Percentiles rank a stretch among this genome's conserved stretches.
Conservation (phyloP, 2,888 invertebrate genomes). For the Nymphalis urticae region DNA sequence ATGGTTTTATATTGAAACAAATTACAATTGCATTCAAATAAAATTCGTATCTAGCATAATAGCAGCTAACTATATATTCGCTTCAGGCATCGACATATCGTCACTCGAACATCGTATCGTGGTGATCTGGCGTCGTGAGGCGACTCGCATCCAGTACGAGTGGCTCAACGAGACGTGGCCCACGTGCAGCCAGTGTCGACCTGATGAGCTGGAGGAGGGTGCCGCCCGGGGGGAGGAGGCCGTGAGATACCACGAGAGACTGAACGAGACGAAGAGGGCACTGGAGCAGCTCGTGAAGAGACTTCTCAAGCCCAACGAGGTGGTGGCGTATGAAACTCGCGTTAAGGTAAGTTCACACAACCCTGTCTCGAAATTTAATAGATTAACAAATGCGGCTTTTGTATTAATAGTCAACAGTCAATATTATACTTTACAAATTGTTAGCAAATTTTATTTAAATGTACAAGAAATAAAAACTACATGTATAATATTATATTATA, state of each 20-base stretch:
- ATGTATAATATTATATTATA: too few relatives aligned
- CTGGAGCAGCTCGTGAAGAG: conserved; percentile 87
- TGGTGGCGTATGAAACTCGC: conserved; percentile 88
- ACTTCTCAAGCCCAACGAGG: conserved; percentile 87
- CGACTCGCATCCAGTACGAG: conserved; percentile 93
- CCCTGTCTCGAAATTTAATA: not conserved
- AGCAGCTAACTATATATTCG: not conserved
- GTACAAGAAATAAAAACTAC: too few relatives aligned
- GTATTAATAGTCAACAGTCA: too few relatives aligned
- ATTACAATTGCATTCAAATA: too few relatives aligned
- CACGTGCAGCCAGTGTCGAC: conserved; percentile 73
- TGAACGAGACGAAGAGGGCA: conserved; percentile 87
- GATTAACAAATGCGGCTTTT: too few relatives aligned
- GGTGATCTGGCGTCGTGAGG: conserved; percentile 94
- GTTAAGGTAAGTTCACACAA: conserved; percentile 81
- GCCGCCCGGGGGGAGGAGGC: conserved; percentile 58
- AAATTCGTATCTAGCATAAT: too few relatives aligned
- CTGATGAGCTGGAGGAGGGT: conserved; percentile 44
- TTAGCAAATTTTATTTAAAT: too few relatives aligned
- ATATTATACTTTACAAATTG: too few relatives aligned
- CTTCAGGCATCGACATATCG: conserved; percentile 72
- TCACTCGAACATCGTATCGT: conserved; percentile 88
- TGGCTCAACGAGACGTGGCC: conserved; percentile 91
- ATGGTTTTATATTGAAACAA: too few relatives aligned
- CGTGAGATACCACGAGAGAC: conserved; percentile 59